phyloP scores from a whole-genome alignment of 1,140 invertebrate genomes.

The Elymnias hypermnestra region DNA sequence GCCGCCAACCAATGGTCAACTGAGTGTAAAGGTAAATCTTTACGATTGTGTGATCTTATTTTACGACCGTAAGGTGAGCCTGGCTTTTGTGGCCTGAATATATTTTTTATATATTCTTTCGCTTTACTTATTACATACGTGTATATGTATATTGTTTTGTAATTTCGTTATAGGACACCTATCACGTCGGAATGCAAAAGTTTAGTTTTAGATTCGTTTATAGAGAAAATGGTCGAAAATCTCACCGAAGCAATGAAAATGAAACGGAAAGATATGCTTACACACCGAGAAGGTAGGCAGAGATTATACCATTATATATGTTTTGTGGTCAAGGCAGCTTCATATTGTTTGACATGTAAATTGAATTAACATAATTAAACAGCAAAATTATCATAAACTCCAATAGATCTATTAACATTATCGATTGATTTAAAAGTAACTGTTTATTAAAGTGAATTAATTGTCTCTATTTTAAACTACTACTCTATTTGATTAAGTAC shows the following conservation, averaged over 20 bases:
- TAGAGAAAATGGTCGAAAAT: conserved; percentile 81
- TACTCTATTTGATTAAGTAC: no score
- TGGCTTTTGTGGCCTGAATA: background rate
- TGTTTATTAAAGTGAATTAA: no score
- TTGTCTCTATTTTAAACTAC: no score
- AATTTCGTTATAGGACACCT: conserved; percentile 46
- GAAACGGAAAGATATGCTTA: conserved; percentile 69
- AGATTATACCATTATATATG: no score
- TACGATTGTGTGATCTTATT: no score
- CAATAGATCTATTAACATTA: no score
- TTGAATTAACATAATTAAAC: no score
- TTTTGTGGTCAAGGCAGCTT: conserved; percentile 45
- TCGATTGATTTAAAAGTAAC: no score
- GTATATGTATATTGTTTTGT: conserved; percentile 1
- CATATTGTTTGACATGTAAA: conserved; percentile 21
- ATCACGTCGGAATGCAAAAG: conserved; percentile 76
- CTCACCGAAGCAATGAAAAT: conserved; percentile 72
- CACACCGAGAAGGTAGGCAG: conserved; percentile 71
- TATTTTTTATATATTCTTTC: background rate
- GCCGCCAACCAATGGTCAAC: no score
- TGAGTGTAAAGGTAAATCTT: no score
- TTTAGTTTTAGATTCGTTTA: conserved; percentile 78
- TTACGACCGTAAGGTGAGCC: no score
- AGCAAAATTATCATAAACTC: no score
- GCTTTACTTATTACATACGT: background rate